phyloP scores from a whole-genome alignment of 2,888 invertebrate genomes.

The Phytoseiulus persimilis region DNA sequence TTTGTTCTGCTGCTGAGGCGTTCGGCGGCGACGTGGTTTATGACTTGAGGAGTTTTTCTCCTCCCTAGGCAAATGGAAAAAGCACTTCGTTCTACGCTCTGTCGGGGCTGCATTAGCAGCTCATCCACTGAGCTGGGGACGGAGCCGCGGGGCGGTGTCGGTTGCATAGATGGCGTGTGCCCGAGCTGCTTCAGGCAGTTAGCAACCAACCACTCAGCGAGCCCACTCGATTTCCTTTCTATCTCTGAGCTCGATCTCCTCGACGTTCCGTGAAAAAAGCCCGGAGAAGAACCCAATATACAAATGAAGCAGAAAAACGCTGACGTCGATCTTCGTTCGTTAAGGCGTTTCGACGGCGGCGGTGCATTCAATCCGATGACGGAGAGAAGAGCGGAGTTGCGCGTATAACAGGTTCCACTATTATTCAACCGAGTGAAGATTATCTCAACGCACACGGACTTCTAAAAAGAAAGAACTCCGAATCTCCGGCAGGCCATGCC shows the following conservation, averaged over 20 bases:
- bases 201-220: not conserved
- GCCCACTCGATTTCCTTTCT: not conserved
- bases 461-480: too few relatives aligned
- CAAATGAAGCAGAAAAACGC: not conserved
- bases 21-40: not conserved
- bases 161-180: not conserved
- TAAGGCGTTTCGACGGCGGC: not conserved
- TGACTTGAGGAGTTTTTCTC: slow-evolving; percentile 5
- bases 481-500: too few relatives aligned
- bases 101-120: not conserved
- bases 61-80: not conserved
- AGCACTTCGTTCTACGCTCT: not conserved
- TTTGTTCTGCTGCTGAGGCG: not conserved
- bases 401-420: too few relatives aligned
- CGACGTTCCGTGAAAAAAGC: not conserved
- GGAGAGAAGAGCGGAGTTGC: too few relatives aligned
- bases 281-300: too few relatives aligned
- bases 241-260: not conserved
- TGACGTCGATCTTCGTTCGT: not conserved
- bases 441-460: too few relatives aligned
- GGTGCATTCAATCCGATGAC: too few relatives aligned
- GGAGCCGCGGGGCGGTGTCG: not conserved
- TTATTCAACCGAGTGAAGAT: too few relatives aligned
- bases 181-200: not conserved
- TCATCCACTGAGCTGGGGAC: not conserved